Evolutionary conservation across 2,797 vertebrate genomes (phyloP).

Genomic region (Hypotaenidia okinawae): DNA sequence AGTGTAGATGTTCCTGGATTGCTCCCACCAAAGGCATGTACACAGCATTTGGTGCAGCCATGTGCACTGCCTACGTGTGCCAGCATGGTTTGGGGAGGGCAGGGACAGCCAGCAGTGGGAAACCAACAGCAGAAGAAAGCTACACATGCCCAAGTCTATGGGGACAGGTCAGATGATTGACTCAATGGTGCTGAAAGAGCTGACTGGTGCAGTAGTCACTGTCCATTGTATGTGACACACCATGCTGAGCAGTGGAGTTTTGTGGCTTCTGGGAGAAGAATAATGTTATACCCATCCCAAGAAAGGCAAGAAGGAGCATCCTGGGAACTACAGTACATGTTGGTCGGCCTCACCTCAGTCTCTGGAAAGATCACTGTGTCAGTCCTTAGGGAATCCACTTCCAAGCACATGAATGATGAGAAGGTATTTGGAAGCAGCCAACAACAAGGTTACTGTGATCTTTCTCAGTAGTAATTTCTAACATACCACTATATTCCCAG

Average conservation of each 20-base stretch:
- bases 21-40: too few relatives aligned
- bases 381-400: neutral
- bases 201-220: neutral
- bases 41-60: neutral
- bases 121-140: neutral
- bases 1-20: neutral
- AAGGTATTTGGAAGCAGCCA: neutral
- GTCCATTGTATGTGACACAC: neutral
- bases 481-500: neutral
- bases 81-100: too few relatives aligned
- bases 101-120: neutral
- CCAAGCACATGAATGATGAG: neutral
- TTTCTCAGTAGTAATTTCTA: neutral
- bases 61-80: accelerated
- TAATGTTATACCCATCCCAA: neutral
- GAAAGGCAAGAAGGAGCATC: neutral
- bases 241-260: neutral
- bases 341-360: neutral
- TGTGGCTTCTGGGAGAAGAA: neutral
- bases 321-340: neutral
- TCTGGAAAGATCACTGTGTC: neutral
- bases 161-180: neutral
- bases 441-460: neutral
- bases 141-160: neutral
- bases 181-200: neutral